Conservation (phyloP, 1,140 invertebrate genomes). For the Tetranychus urticae region DNA sequence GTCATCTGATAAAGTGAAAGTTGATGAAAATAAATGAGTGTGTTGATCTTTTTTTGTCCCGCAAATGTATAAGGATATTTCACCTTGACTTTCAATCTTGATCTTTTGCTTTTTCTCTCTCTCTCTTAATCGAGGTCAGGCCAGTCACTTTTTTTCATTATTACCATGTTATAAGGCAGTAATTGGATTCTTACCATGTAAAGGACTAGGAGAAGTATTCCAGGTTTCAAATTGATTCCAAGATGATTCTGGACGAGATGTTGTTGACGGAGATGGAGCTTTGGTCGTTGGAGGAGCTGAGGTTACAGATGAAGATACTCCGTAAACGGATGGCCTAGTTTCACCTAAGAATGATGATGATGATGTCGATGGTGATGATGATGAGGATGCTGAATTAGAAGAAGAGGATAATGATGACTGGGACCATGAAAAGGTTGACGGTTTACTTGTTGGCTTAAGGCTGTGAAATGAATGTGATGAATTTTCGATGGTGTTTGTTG, state of each 20-base stretch:
- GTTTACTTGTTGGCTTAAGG: neutral
- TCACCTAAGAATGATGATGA: no score
- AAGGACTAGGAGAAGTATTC: neutral
- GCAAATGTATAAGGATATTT: neutral
- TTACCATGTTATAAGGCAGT: no score
- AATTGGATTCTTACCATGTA: neutral
- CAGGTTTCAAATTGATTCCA: neutral
- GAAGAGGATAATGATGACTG: neutral
- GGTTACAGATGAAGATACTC: neutral
- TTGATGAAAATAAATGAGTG: no score
- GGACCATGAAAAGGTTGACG: neutral
- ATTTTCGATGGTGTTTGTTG: neutral
- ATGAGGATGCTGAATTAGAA: neutral
- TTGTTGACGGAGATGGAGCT: neutral
- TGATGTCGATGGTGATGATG: neutral
- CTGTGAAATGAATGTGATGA: neutral
- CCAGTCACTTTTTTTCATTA: no score
- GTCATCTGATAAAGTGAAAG: no score
- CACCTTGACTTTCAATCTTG: no score
- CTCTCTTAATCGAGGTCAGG: no score
- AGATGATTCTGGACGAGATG: neutral
- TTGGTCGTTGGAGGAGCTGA: neutral
- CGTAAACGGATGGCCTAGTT: neutral
- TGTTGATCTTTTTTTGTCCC: no score
- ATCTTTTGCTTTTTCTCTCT: neutral